Evolutionary conservation across 2,797 vertebrate genomes (phyloP).

Genomic region (Vireo griseus): DNA sequence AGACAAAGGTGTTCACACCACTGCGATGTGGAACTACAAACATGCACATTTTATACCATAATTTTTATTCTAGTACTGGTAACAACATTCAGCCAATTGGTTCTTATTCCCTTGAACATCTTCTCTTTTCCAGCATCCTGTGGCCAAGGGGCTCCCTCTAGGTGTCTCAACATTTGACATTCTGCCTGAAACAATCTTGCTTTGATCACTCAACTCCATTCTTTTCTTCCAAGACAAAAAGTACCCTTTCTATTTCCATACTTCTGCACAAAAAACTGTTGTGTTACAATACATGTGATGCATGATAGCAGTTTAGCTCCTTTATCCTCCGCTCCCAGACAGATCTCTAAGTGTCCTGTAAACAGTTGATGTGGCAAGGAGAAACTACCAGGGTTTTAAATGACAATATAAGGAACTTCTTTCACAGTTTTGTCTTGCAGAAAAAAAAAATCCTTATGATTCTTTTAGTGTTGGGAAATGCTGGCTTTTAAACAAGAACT

Average conservation of each 20-base stretch:
- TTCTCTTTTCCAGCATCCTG: neutral
- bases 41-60: accelerated
- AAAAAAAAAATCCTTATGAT: neutral
- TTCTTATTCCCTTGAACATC: neutral
- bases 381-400: neutral
- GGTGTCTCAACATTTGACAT: neutral
- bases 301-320: neutral
- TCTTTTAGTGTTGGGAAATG: slow-evolving; percentile 12
- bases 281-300: neutral
- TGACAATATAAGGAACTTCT: neutral
- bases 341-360: neutral
- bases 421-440: neutral
- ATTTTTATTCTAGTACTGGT: neutral
- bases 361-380: neutral
- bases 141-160: neutral
- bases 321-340: neutral
- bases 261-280: neutral
- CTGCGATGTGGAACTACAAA: neutral
- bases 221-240: neutral
- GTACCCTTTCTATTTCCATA: neutral
- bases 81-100: neutral
- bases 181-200: neutral
- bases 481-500: slow-evolving; percentile 6
- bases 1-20: neutral
- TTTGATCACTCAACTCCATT: neutral